These are phyloP conservation scores for Danionella dracula DNA, from an alignment of 2,797 vertebrate genomes.

Conservation along the genomic window DNA sequence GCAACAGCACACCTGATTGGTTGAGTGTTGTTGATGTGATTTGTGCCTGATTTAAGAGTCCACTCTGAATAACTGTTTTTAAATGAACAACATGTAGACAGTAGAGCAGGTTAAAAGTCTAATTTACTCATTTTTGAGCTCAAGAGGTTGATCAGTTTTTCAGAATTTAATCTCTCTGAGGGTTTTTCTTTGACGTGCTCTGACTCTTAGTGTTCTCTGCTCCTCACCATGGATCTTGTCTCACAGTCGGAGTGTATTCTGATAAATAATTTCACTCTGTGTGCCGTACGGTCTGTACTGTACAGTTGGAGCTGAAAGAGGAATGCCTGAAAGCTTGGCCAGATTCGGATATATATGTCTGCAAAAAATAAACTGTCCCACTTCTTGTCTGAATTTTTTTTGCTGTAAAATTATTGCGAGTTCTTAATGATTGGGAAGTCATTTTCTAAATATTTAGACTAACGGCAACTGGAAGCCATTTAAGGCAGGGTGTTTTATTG, in stretches of 20 bases:
- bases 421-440: too few species aligned
- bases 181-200: background rate
- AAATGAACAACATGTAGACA: background rate
- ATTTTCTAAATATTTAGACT: too few species aligned
- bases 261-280: background rate
- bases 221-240: background rate
- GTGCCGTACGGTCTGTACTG: background rate
- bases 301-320: background rate
- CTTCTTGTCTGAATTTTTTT: too few species aligned
- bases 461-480: too few species aligned
- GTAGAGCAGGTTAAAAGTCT: background rate
- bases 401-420: too few species aligned
- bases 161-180: background rate
- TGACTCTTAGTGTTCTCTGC: background rate
- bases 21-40: conserved; percentile 1
- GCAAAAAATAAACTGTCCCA: too few species aligned
- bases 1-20: background rate
- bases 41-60: background rate
- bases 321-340: background rate
- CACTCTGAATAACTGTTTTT: background rate
- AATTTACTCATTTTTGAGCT: background rate
- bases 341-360: too few species aligned
- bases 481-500: too few species aligned
- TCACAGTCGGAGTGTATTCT: background rate
- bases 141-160: background rate